A percentile compares a stretch with the other conserved stretches of the same genome.
phyloP scores from a whole-genome alignment of 2,113 vertebrate species.

The Sisor rabdophorus region DNA sequence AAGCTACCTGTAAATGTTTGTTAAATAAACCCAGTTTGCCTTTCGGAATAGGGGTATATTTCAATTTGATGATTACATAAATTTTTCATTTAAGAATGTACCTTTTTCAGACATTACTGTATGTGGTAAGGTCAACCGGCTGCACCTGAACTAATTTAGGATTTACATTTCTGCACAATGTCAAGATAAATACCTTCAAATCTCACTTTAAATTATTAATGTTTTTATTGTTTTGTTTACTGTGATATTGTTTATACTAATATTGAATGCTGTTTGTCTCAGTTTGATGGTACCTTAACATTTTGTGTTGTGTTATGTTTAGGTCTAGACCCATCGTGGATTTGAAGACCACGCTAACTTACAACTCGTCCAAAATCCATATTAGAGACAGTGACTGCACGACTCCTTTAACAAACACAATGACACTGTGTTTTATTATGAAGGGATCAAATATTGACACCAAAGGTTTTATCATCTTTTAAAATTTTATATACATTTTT shows the following conservation, averaged over 20 bases:
- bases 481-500: background rate
- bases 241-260: background rate
- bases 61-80: too few relatives aligned
- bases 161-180: too few relatives aligned
- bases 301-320: conserved; percentile 29
- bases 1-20: background rate
- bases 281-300: background rate
- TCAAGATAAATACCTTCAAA: too few relatives aligned
- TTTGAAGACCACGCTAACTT: conserved; percentile 52
- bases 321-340: conserved; percentile 68
- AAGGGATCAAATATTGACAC: background rate
- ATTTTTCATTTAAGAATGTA: too few relatives aligned
- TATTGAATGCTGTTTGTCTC: background rate
- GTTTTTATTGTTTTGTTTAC: too few relatives aligned
- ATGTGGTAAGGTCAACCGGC: too few relatives aligned
- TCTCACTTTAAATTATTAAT: too few relatives aligned
- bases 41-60: too few relatives aligned
- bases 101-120: too few relatives aligned
- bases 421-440: conserved; percentile 64
- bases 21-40: background rate
- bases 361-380: conserved; percentile 52
- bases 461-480: conserved; percentile 48
- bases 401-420: background rate
- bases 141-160: too few relatives aligned
- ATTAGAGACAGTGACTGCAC: conserved; percentile 49